A percentile compares a stretch with the other conserved stretches of the same genome.
phyloP scores from a whole-genome alignment of 2,888 invertebrate species.

The Epistrophe eligans region DNA sequence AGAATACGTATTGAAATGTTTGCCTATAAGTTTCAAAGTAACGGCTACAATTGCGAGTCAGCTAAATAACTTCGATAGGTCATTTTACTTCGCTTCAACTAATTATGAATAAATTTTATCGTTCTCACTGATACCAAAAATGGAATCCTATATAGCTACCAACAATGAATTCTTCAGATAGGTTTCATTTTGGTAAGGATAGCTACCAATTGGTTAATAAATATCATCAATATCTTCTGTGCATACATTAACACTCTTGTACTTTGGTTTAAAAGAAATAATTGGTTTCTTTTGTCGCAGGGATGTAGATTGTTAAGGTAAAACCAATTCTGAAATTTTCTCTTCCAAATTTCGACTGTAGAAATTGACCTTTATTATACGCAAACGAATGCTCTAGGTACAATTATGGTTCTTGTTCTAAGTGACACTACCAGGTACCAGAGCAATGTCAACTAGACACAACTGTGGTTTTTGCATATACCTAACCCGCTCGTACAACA shows the following conservation, averaged over 20 bases:
- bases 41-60: too few relatives aligned
- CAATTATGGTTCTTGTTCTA: conserved; percentile 26
- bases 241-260: not conserved
- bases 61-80: too few relatives aligned
- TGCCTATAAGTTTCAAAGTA: too few relatives aligned
- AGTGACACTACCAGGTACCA: conserved; percentile 49
- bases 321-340: conserved; percentile 12
- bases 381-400: conserved; percentile 15
- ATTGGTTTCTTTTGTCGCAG: conserved; percentile 5
- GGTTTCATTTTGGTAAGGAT: not conserved
- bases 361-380: conserved; percentile 6
- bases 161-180: too few relatives aligned
- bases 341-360: not conserved
- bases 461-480: conserved; percentile 45
- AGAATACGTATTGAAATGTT: too few relatives aligned
- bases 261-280: not conserved
- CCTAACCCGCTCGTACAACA: conserved; percentile 32
- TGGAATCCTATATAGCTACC: too few relatives aligned
- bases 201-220: not conserved
- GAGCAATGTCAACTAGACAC: conserved; percentile 56
- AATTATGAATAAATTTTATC: too few relatives aligned
- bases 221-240: not conserved
- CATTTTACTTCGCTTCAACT: too few relatives aligned
- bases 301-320: not conserved
- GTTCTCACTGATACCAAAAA: too few relatives aligned